Conservation (phyloP, 2,888 invertebrate genomes). For the Agonopterix arenella region DNA sequence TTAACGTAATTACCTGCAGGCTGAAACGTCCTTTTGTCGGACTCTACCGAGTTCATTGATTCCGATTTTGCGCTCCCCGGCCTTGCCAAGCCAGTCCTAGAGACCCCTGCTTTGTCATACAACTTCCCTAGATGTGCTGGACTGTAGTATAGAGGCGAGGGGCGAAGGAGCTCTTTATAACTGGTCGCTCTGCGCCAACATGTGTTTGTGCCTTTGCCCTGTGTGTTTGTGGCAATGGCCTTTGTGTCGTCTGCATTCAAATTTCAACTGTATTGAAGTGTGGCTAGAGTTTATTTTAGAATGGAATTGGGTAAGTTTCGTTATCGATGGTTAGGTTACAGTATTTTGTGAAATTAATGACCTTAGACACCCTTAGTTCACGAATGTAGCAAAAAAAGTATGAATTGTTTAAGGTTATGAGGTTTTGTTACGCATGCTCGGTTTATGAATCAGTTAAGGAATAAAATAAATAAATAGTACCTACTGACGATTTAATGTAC, state of each 20-base stretch:
- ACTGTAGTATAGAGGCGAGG: slow-evolving; percentile 15
- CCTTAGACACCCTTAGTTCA: slow-evolving; percentile 10
- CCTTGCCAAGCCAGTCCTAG: slow-evolving; percentile 39
- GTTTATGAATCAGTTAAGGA: background rate
- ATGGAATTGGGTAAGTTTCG: background rate
- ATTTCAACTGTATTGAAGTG: slow-evolving; percentile 28
- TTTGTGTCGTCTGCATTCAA: slow-evolving; percentile 25
- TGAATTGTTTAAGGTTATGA: background rate
- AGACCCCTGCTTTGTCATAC: slow-evolving; percentile 28
- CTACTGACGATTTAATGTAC: no score
- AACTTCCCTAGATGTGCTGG: slow-evolving; percentile 15
- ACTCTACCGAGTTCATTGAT: slow-evolving; percentile 73
- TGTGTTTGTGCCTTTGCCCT: slow-evolving; percentile 70
- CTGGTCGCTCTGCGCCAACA: slow-evolving; percentile 50
- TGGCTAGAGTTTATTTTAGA: background rate
- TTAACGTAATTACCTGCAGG: slow-evolving; percentile 71
- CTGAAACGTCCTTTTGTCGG: slow-evolving; percentile 71
- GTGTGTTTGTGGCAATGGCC: slow-evolving; percentile 40
- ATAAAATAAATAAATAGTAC: no score
- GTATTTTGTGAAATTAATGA: slow-evolving; percentile 14
- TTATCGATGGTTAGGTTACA: slow-evolving; percentile 13
- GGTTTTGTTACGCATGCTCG: background rate
- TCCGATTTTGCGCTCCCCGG: slow-evolving; percentile 62
- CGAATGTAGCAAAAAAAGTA: slow-evolving; percentile 5
- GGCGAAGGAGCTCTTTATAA: slow-evolving; percentile 34